These are phyloP conservation scores for Meandrina meandrites DNA, from an alignment of 92 coral and sea anemone species.

Conservation along the genomic window DNA sequence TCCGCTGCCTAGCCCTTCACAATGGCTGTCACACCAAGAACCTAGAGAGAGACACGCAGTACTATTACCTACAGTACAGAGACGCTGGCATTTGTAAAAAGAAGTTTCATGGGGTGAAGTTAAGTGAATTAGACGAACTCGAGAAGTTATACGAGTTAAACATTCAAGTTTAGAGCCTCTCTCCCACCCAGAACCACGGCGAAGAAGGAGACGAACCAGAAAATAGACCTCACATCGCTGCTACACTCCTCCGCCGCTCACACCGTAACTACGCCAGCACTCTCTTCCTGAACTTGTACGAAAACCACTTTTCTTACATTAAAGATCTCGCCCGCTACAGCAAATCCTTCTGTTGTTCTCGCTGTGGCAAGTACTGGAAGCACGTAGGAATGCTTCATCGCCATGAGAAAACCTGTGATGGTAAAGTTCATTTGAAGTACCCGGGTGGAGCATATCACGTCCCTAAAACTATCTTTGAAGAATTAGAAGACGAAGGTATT, in stretches of 20 bases:
- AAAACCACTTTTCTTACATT: slow-evolving; percentile 39
- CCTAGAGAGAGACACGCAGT: too few relatives aligned
- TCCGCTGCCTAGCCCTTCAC: too few relatives aligned
- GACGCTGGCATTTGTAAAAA: too few relatives aligned
- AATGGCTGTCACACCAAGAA: too few relatives aligned
- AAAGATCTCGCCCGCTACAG: slow-evolving; percentile 21
- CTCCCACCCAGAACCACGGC: background rate
- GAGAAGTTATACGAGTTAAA: background rate
- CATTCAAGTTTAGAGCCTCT: background rate
- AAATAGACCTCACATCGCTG: background rate
- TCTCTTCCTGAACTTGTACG: slow-evolving; percentile 47
- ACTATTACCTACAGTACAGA: too few relatives aligned
- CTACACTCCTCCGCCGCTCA: slow-evolving; percentile 34
- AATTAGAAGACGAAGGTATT: background rate
- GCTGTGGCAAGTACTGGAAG: slow-evolving; percentile 32
- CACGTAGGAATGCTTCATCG: too few relatives aligned
- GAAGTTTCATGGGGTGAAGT: too few relatives aligned
- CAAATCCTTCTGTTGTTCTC: slow-evolving; percentile 40
- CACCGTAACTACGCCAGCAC: slow-evolving; percentile 25
- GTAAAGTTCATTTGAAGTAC: slow-evolving; percentile 29
- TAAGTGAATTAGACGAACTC: background rate
- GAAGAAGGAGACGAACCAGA: background rate
- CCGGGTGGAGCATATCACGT: slow-evolving; percentile 22
- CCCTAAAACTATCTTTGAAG: slow-evolving; percentile 23
- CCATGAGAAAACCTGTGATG: slow-evolving; percentile 35